These are phyloP conservation scores for Spilarctia lutea DNA, from an alignment of 2,888 invertebrate species.

Conservation along the genomic window DNA sequence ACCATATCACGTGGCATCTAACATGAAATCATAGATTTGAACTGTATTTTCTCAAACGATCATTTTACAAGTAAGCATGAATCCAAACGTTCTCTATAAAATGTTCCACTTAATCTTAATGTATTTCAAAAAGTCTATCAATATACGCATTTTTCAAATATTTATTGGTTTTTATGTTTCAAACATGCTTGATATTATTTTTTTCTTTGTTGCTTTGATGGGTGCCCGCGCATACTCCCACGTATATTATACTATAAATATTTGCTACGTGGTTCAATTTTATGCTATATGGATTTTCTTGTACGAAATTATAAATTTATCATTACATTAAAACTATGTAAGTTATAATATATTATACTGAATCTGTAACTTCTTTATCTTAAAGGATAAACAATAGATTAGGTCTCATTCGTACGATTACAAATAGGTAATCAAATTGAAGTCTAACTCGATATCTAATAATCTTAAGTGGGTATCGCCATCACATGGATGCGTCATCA, in stretches of 20 bases:
- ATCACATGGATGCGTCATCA: no score
- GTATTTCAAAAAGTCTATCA: neutral
- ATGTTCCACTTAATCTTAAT: neutral
- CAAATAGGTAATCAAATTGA: no score
- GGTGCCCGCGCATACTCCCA: constrained; percentile 52
- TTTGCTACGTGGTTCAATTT: neutral
- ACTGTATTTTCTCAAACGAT: neutral
- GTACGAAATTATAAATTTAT: neutral
- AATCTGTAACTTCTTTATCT: neutral
- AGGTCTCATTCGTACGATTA: no score
- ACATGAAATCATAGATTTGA: neutral
- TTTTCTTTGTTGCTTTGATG: constrained; percentile 53
- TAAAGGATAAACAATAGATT: no score
- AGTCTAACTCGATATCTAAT: no score
- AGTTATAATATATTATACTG: neutral
- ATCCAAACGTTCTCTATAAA: neutral
- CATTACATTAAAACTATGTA: neutral
- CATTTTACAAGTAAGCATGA: neutral
- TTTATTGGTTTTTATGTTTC: constrained; percentile 9
- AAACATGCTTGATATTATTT: constrained; percentile 35
- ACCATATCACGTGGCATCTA: no score
- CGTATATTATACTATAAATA: constrained; percentile 9
- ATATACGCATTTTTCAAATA: constrained; percentile 3
- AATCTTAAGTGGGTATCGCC: no score
- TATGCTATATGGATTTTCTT: neutral